phyloP scores from a whole-genome alignment of 2,888 invertebrate species.

The Bimastos eiseni region DNA sequence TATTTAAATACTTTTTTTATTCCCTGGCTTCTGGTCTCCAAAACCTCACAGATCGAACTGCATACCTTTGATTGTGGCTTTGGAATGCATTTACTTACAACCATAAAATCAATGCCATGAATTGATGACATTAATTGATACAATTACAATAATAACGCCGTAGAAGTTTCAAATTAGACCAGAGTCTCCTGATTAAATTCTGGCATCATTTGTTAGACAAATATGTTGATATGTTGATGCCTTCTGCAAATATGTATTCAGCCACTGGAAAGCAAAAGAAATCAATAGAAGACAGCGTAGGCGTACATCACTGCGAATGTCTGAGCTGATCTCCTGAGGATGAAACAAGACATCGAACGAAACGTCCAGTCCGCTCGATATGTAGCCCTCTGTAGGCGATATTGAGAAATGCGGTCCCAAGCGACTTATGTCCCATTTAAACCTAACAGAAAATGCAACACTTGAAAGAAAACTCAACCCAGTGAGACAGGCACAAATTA shows the following conservation, averaged over 20 bases:
- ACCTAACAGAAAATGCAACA: slow-evolving; percentile 48
- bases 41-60: no score
- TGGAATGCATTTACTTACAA: no score
- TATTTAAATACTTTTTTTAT: no score
- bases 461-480: background rate
- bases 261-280: background rate
- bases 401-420: slow-evolving; percentile 68
- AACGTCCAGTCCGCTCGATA: slow-evolving; percentile 70
- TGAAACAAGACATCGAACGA: slow-evolving; percentile 71
- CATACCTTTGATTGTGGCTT: no score
- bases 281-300: background rate
- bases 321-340: slow-evolving; percentile 63
- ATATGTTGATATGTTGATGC: background rate
- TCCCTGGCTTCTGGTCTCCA: no score
- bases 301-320: slow-evolving; percentile 61
- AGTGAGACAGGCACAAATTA: background rate
- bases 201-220: background rate
- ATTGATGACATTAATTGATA: no score
- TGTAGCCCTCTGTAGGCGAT: slow-evolving; percentile 69
- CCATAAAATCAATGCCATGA: no score
- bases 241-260: background rate
- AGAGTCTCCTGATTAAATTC: background rate
- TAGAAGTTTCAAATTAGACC: no score
- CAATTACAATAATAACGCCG: no score
- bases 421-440: slow-evolving; percentile 66